phyloP scores from a whole-genome alignment of 1,140 invertebrate species.

The Brachionus sp. region DNA sequence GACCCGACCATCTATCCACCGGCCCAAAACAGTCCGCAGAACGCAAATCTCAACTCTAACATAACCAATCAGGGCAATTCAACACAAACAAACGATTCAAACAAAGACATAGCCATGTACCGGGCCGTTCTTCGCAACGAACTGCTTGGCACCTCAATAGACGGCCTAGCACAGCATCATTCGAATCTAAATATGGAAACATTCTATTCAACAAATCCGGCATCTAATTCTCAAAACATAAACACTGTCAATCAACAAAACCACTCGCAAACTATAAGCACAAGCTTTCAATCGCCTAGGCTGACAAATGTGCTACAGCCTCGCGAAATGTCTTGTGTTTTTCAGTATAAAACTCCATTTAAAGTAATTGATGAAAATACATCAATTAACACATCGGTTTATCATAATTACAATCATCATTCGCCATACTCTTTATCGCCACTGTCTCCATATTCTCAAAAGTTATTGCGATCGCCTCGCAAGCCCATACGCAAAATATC shows the following conservation, averaged over 20 bases:
- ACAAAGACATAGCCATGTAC: conserved; percentile 38
- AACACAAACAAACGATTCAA: conserved; percentile 1
- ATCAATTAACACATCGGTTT: background rate
- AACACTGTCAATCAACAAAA: conserved; percentile 11
- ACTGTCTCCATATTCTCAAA: conserved; percentile 90
- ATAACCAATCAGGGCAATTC: conserved; percentile 5
- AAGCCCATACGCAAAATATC: conserved; percentile 87
- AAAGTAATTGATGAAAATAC: conserved; percentile 27
- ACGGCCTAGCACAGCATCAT: conserved; percentile 13
- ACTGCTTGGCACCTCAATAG: conserved; percentile 27
- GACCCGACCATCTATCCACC: background rate
- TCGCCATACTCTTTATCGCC: conserved; percentile 46
- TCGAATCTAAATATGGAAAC: background rate
- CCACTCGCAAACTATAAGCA: background rate
- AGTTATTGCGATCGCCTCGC: conserved; percentile 82
- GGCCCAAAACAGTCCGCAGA: background rate
- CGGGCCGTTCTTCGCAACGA: conserved; percentile 35
- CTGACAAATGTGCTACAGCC: background rate
- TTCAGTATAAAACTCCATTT: conserved; percentile 42
- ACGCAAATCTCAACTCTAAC: background rate
- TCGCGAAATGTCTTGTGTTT: background rate
- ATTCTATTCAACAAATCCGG: conserved; percentile 4
- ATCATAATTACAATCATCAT: background rate
- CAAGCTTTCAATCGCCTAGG: background rate
- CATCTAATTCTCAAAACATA: conserved; percentile 2